A percentile compares a stretch with the other conserved stretches of the same genome.
Evolutionary conservation across 1,140 invertebrate species (phyloP).

Genomic region (Brachystomella parvula): DNA sequence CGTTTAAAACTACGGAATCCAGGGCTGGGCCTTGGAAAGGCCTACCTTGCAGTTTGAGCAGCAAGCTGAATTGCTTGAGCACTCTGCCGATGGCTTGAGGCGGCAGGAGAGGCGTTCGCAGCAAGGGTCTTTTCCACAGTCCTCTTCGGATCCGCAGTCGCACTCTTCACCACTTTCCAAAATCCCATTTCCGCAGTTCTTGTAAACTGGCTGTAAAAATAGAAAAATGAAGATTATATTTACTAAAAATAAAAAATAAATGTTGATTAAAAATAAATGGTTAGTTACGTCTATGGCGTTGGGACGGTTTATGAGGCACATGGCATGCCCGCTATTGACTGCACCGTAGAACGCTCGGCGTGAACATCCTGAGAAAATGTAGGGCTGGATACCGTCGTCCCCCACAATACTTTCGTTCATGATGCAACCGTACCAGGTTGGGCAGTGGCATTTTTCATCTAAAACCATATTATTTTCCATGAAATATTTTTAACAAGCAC

Average conservation of each 20-base stretch:
- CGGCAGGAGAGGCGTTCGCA: conserved; percentile 93
- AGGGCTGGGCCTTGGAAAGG: too few species aligned
- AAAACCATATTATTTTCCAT: too few species aligned
- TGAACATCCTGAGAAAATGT: conserved; percentile 44
- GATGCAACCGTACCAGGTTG: conserved; percentile 91
- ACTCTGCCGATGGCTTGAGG: conserved; percentile 79
- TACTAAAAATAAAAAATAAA: too few species aligned
- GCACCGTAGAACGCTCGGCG: conserved; percentile 21
- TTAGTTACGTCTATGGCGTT: conserved; percentile 67
- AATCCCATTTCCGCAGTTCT: conserved; percentile 79
- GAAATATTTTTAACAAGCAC: too few species aligned
- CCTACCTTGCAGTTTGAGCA: conserved; percentile 79
- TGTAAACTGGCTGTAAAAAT: conserved; percentile 23
- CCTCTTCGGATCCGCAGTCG: conserved; percentile 40
- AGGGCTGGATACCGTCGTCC: conserved; percentile 80
- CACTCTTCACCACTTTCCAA: conserved; percentile 95
- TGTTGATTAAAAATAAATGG: too few species aligned
- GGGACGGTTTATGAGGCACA: conserved; percentile 83
- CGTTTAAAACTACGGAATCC: background rate
- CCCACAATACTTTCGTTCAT: conserved; percentile 84
- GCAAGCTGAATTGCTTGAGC: conserved; percentile 74
- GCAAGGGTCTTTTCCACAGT: conserved; percentile 81
- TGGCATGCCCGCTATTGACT: conserved; percentile 54
- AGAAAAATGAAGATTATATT: too few species aligned
- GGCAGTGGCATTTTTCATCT: conserved; percentile 69